Evolutionary conservation across 1,140 invertebrate genomes (phyloP).

Genomic region (Helicoverpa zea): DNA sequence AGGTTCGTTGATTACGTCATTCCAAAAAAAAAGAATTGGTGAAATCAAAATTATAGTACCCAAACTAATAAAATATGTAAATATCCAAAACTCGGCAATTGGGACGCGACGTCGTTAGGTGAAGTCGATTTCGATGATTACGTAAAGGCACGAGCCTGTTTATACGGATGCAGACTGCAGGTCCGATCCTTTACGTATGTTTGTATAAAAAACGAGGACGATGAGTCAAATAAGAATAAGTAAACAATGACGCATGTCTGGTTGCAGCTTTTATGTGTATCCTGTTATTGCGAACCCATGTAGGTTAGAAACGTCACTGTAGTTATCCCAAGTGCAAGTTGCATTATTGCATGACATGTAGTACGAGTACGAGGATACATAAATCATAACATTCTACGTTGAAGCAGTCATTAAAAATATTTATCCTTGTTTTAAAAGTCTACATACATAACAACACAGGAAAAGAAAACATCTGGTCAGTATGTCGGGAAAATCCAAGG

Average conservation of each 20-base stretch:
- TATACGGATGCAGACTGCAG: not conserved
- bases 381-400: no score
- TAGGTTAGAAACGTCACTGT: not conserved
- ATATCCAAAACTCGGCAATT: not conserved
- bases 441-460: no score
- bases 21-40: not conserved
- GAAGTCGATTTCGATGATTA: constrained; percentile 14
- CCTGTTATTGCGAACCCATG: not conserved
- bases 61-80: not conserved
- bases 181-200: not conserved
- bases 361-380: not conserved
- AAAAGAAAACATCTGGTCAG: no score
- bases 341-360: not conserved
- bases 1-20: constrained; percentile 62
- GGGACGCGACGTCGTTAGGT: not conserved
- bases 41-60: not conserved
- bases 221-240: not conserved
- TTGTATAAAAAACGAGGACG: not conserved
- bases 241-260: not conserved
- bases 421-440: no score
- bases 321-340: not conserved
- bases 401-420: no score
- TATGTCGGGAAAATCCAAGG: no score
- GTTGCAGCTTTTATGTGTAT: not conserved
- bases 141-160: not conserved